A percentile compares a stretch with the other conserved stretches of the same genome.
Evolutionary conservation across 2,888 invertebrate genomes (phyloP).

Genomic region (Euplexia lucipara): DNA sequence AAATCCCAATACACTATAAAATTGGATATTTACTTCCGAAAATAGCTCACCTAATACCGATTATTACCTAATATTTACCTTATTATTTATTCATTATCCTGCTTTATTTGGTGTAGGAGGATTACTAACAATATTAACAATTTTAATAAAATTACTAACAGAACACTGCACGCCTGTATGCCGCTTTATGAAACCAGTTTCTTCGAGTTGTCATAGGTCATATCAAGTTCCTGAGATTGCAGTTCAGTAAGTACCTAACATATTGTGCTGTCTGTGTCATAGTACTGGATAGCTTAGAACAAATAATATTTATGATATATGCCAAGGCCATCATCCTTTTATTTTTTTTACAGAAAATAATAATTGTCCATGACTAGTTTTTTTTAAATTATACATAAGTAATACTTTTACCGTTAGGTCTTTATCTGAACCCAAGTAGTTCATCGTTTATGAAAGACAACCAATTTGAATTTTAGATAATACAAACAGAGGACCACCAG

Average conservation of each 20-base stretch:
- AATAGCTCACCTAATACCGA: slow-evolving; percentile 43
- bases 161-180: slow-evolving; percentile 90
- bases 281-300: slow-evolving; percentile 7
- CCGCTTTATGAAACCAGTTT: slow-evolving; percentile 89
- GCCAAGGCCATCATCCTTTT: background rate
- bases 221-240: slow-evolving; percentile 88
- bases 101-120: slow-evolving; percentile 44
- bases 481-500: no score
- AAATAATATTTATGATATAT: background rate
- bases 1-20: background rate
- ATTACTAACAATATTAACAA: slow-evolving; percentile 73
- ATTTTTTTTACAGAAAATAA: no score
- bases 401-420: no score
- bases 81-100: slow-evolving; percentile 4
- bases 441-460: no score
- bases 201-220: slow-evolving; percentile 80
- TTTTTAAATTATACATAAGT: no score
- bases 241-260: slow-evolving; percentile 86
- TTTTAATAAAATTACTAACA: slow-evolving; percentile 80
- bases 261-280: slow-evolving; percentile 35
- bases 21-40: background rate
- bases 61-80: slow-evolving; percentile 7
- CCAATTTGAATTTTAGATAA: no score
- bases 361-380: background rate
- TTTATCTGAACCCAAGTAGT: no score